Evolutionary conservation across 2,113 vertebrate species (phyloP).

Genomic region (human (Homo sapiens)): DNA sequence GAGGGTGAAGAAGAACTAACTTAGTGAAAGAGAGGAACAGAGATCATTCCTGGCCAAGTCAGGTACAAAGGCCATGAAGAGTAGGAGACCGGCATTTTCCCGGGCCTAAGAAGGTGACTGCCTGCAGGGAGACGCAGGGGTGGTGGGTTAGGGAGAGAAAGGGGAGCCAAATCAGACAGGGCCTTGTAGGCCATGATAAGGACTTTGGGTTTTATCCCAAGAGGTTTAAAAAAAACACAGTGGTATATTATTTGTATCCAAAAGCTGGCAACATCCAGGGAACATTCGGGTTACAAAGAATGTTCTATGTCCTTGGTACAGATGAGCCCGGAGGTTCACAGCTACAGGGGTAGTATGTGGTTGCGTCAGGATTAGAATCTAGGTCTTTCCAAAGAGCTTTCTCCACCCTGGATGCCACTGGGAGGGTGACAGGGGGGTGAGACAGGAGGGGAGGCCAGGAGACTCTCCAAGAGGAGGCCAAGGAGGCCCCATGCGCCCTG

Average conservation of each 20-base stretch:
- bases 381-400: not conserved
- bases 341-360: not conserved
- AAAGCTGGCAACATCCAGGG: not conserved
- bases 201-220: not conserved
- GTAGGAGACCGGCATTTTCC: not conserved
- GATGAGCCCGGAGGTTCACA: not conserved
- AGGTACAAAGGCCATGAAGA: not conserved
- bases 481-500: not conserved
- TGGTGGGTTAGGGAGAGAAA: not conserved
- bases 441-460: not conserved
- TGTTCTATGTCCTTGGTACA: not conserved
- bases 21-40: not conserved
- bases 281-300: not conserved
- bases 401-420: not conserved
- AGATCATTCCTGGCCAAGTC: not conserved
- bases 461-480: not conserved
- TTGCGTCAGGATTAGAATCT: not conserved
- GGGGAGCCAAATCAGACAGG: not conserved
- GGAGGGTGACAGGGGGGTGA: not conserved
- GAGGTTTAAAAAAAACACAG: not conserved
- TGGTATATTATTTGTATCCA: not conserved
- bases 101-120: not conserved
- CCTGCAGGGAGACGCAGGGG: not conserved
- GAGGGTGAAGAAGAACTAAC: not conserved
- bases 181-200: not conserved